Evolutionary conservation across 2,888 invertebrate species (phyloP).

Genomic region (Eilema depressum): DNA sequence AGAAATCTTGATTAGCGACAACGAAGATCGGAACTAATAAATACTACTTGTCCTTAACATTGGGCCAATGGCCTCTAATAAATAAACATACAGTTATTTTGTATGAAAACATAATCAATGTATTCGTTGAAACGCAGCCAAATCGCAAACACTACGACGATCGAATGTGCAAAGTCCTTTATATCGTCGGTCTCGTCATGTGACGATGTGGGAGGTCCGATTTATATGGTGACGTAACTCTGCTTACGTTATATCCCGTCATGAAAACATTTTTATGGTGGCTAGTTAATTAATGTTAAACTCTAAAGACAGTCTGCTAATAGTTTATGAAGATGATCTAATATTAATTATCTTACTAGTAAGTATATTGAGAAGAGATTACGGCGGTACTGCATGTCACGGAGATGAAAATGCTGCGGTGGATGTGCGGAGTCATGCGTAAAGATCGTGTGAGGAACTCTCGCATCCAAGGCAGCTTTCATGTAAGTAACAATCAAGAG

Average conservation of each 20-base stretch:
- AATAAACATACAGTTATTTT: conserved; percentile 31
- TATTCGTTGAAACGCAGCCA: conserved; percentile 39
- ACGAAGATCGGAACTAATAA: conserved; percentile 9
- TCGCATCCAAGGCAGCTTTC: too few relatives aligned
- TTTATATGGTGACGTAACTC: conserved; percentile 48
- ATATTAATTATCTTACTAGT: too few relatives aligned
- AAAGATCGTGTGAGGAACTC: too few relatives aligned
- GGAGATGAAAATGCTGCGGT: too few relatives aligned
- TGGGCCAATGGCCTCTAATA: conserved; percentile 18
- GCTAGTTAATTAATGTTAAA: not conserved
- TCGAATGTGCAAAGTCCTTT: conserved; percentile 54
- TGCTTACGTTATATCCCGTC: conserved; percentile 40
- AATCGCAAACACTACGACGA: conserved; percentile 18
- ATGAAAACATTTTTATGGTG: conserved; percentile 23
- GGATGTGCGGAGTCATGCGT: too few relatives aligned
- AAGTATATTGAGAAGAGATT: too few relatives aligned
- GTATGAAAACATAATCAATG: conserved; percentile 40
- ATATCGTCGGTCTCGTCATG: conserved; percentile 62
- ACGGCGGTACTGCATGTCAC: too few relatives aligned
- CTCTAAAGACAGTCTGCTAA: too few relatives aligned
- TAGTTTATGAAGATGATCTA: too few relatives aligned
- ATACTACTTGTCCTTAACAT: conserved; percentile 22
- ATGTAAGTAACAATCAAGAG: too few relatives aligned
- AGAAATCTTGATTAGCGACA: conserved; percentile 21
- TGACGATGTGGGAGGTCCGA: conserved; percentile 73